Evolutionary conservation across 1,140 invertebrate species (phyloP), one percentile per base, ranked within the genome.

Genomic region (Ditylenchus dipsaci): DNA sequence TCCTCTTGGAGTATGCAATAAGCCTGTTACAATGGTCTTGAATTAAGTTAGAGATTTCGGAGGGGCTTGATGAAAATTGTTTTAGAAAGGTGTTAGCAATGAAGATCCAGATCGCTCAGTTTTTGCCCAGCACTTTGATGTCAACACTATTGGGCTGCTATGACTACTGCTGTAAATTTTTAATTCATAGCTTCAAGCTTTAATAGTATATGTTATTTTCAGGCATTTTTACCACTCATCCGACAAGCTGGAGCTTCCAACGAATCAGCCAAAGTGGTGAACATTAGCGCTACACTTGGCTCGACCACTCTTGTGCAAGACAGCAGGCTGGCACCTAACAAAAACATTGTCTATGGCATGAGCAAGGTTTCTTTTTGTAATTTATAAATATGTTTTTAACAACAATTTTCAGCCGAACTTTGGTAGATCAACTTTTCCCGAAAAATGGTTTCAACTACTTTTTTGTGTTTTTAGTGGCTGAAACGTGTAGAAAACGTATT

Each of bases 301-400:
- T 72, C 61, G 19, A 72, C 69, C 11, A 42, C 42, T n/a, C 8
- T 38, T 15, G 23, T 60, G 43, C 21, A 47, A 0, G 33, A 29
- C 29, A 42, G 42, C 30, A 27, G 19, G 23, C 19, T 27, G 42
- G 29, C 42, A 17, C 56, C 26, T 5, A 7, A 62, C 17, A 30
- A 33, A 8, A 69, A 69, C 15, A 62, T 70, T 45, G 43, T 68
- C 1, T 70, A 70, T 27, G 68, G 68, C 9, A 70, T 70, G 68
- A 70, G 64, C 56, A 70, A 70, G 58, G 68, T 70, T 56, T 19
- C n/a, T n/a, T n/a, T n/a, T n/a, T n/a, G n/a, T n/a, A n/a, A n/a
- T n/a, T n/a, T n/a, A n/a, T n/a, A n/a, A n/a, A n/a, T n/a, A n/a
- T n/a, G n/a, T n/a, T n/a, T n/a, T n/a, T n/a, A n/a, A n/a, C n/a